Conservation (phyloP, 1,140 invertebrate genomes). For the Philaenus spumarius region DNA sequence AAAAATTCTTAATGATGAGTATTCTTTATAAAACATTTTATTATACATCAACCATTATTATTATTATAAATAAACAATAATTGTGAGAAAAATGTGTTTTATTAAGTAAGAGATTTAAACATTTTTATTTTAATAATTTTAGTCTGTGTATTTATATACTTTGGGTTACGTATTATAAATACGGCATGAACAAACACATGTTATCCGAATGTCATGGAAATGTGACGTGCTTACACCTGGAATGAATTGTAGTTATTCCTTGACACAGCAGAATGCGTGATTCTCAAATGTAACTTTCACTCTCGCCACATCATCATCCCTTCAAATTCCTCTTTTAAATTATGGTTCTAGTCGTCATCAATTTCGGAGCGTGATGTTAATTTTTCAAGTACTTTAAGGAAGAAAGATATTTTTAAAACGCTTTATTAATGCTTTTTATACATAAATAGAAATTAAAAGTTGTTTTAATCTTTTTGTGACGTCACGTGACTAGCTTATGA, state of each 20-base stretch:
- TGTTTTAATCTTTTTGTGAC: neutral
- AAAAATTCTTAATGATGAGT: too few relatives aligned
- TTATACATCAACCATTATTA: too few relatives aligned
- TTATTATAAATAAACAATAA: too few relatives aligned
- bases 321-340: neutral
- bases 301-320: slow-evolving; percentile 10
- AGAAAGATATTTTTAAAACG: neutral
- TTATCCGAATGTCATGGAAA: neutral
- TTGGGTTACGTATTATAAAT: too few relatives aligned
- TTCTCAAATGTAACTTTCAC: neutral
- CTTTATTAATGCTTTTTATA: neutral
- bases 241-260: neutral
- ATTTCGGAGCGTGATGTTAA: neutral
- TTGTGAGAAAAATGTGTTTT: too few relatives aligned
- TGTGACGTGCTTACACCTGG: too few relatives aligned
- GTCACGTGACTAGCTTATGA: neutral
- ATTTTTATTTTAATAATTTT: too few relatives aligned
- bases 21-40: too few relatives aligned
- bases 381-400: neutral
- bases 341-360: neutral
- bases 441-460: neutral
- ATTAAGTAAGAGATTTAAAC: too few relatives aligned
- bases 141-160: too few relatives aligned
- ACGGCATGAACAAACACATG: too few relatives aligned
- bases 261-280: neutral